phyloP scores from a whole-genome alignment of 2,113 vertebrate species.

The Deroptyus accipitrinus region DNA sequence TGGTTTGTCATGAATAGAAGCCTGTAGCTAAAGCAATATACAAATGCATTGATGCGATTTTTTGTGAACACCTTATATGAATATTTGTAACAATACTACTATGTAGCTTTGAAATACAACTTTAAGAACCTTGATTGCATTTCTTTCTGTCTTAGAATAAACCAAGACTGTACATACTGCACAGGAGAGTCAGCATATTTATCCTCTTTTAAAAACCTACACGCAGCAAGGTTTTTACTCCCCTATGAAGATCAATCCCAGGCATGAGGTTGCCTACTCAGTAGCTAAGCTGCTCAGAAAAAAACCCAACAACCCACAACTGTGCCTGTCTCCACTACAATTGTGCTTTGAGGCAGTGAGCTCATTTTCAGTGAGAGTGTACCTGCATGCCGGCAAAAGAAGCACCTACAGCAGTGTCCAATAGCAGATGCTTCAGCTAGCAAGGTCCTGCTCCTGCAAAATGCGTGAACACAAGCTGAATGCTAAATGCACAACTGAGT shows the following conservation, averaged over 20 bases:
- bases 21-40: constrained; percentile 55
- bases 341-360: not conserved
- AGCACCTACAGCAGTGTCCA: not conserved
- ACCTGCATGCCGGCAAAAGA: not conserved
- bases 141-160: not conserved
- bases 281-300: not conserved
- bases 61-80: not conserved
- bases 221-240: not conserved
- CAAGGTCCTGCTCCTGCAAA: not conserved
- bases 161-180: not conserved
- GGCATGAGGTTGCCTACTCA: not conserved
- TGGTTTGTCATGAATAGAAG: constrained; percentile 39
- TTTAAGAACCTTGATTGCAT: not conserved
- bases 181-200: not conserved
- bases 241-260: not conserved
- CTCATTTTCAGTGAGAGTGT: not conserved
- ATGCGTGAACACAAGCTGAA: not conserved
- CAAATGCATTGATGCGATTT: constrained; percentile 17
- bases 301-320: rapidly evolving
- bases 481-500: not conserved
- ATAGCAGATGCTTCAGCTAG: not conserved
- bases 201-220: not conserved
- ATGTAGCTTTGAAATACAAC: not conserved
- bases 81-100: not conserved
- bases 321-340: not conserved